Base-by-base conservation (phyloP, 2,888 invertebrate species). In the Phragmatobia fuliginosa region DNA sequence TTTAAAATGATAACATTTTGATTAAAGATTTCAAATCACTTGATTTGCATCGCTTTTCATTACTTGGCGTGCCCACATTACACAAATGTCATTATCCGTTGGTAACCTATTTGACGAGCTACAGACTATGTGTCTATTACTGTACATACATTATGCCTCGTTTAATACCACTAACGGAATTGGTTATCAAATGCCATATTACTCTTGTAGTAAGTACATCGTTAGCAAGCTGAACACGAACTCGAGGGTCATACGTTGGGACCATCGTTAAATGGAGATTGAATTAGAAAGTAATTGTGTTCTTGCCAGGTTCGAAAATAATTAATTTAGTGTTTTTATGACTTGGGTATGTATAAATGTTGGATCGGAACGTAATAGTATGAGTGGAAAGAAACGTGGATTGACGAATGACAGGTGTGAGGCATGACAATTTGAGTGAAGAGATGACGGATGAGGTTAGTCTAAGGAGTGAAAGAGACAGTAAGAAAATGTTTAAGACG, bases 141-240 rank as follows among this genome's bases (percentile, higher is more conserved):
- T 45, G 59, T 56, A 38, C 58, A 56, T 32, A 62, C 67, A 61
- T 69, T 69, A 69, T 65, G 67, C 60, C 59, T 60, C 58, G 70
- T 58, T 72, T 71, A 56, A 62, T 67, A 67, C 67, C 58, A 67
- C 38, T 81, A 79, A 76, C 81, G 79, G 76, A 52, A 66, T 38
- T 31, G 10, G 28, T 60, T 71, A 76, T 68, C 72, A 52, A 60
- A 32, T 32, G 38, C 11, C 16, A 38, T 63, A 65, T 70, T 52
- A 65, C 60, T 25, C 21, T 28, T 33, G 45, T 58, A 41, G 18
- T 61, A 25, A 41, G 18, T 61, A 25, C 52, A 28, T 66, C 25
- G 66, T 70, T 66, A 61, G 59, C 64, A 49, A 61, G 49, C 45
- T 38, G 36, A 58, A 32, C 33, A 52, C 38, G 59, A 36, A 38